Evolutionary conservation across 2,888 invertebrate species (phyloP).

Genomic region (Globia sparganii): DNA sequence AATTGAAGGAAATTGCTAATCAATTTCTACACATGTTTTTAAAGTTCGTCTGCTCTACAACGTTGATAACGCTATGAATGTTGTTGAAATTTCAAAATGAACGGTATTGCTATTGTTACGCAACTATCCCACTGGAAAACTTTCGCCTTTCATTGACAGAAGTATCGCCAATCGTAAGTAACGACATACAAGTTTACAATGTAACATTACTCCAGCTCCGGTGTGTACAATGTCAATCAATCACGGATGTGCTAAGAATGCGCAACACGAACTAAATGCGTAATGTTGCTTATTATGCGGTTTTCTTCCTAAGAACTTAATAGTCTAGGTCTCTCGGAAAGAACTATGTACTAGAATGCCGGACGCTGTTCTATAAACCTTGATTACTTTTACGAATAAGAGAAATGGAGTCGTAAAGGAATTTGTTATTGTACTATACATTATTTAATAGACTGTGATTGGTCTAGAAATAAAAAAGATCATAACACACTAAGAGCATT

Average conservation of each 20-base stretch:
- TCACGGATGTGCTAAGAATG: conserved; percentile 50
- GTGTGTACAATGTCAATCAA: conserved; percentile 20
- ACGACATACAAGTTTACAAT: not conserved
- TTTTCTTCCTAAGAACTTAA: conserved; percentile 47
- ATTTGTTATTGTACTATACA: not conserved
- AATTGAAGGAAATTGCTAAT: not conserved
- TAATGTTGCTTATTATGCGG: conserved; percentile 24
- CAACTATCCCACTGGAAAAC: not conserved
- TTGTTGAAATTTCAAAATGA: not conserved
- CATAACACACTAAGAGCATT: no score
- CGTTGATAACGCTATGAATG: not conserved
- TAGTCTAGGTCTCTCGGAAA: conserved; percentile 22
- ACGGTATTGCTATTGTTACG: not conserved
- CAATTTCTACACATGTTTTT: not conserved
- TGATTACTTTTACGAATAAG: conserved; percentile 20
- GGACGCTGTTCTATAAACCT: conserved; percentile 40
- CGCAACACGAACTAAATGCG: conserved; percentile 21
- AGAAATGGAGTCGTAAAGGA: not conserved
- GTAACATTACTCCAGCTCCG: not conserved
- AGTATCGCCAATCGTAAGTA: not conserved
- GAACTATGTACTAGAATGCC: conserved; percentile 4
- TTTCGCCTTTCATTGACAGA: not conserved
- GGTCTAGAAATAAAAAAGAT: not conserved
- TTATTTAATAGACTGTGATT: not conserved
- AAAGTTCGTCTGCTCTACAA: not conserved